These are phyloP conservation scores for Nymphalis polychloros DNA, from an alignment of 2,888 invertebrate species.

Conservation along the genomic window DNA sequence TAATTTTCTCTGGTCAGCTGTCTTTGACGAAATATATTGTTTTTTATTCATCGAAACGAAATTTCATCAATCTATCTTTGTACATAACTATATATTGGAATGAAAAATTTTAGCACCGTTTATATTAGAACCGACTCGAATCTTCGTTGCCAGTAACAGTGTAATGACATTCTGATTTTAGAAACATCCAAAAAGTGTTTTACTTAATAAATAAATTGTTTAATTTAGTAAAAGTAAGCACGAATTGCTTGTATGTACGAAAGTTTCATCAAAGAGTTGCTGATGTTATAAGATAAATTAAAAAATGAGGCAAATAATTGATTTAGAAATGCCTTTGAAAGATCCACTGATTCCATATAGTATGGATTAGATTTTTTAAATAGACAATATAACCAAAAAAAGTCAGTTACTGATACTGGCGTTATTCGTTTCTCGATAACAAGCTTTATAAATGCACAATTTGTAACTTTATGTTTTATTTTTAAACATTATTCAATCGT, in stretches of 20 bases:
- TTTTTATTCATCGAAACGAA: too few species aligned
- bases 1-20: too few species aligned
- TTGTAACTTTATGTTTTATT: conserved; percentile 27
- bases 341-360: not conserved
- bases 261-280: not conserved
- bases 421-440: conserved; percentile 22
- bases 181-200: too few species aligned
- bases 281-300: too few species aligned
- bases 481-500: conserved; percentile 33
- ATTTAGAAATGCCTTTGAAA: not conserved
- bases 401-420: conserved; percentile 8
- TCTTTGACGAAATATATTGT: too few species aligned
- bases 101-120: conserved; percentile 8
- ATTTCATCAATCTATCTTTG: too few species aligned
- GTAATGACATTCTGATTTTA: not conserved
- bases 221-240: too few species aligned
- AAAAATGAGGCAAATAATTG: not conserved
- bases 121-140: not conserved
- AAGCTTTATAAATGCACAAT: conserved; percentile 31
- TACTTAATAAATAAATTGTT: too few species aligned
- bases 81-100: conserved; percentile 1
- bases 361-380: not conserved
- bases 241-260: not conserved
- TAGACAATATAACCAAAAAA: too few species aligned
- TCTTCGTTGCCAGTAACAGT: conserved; percentile 2